Evolutionary conservation across 2,888 invertebrate genomes (phyloP), one percentile per base, ranked within the genome.

Genomic region (Biston betularia): DNA sequence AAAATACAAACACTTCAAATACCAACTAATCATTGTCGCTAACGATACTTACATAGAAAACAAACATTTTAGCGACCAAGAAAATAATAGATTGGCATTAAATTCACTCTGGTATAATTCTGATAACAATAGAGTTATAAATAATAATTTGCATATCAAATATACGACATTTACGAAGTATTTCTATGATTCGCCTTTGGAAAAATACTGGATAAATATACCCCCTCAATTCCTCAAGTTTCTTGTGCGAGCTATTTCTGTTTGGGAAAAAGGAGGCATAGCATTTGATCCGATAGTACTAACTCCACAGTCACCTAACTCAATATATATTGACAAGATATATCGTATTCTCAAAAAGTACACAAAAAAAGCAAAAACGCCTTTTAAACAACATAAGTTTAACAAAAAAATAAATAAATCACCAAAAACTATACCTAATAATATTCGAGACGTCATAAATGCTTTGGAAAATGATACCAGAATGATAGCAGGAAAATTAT

Each of bases 251-350:
- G 84, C 89, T 63, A 68, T 90, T 65, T 84, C 91, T 10, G 80
- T 93, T 74, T 93, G 93, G 93, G 86, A 93, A 53, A 89, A 86
- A 73, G 92, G 92, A 48, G 93, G 93, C 1, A 83, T 93, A 60
- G 86, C 88, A 46, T 83, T 93, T 60, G 83, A 89, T 76, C 92
- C 93, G 38, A 63, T 78, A 14, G 82, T 92, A 70, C 77, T 93
- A 52, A 89, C 82, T 12, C 83, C 88, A 12, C 74, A 75, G 57
- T 81, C 84, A 34, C 82, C 86, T 10, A 75, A 86, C 71, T 70
- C 76, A 33, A 60, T 79, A 55, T 89, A 90, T 69, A 78, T 83
- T 15, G 82, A 90, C 61, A 89, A 89, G 72, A 46, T 92, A 42
- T 72, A 85, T 46, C 75, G 77, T 48, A 66, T 90, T 44, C 70